Base-by-base conservation (phyloP, 2,113 vertebrate genomes). In the Pleuronectes platessa region DNA sequence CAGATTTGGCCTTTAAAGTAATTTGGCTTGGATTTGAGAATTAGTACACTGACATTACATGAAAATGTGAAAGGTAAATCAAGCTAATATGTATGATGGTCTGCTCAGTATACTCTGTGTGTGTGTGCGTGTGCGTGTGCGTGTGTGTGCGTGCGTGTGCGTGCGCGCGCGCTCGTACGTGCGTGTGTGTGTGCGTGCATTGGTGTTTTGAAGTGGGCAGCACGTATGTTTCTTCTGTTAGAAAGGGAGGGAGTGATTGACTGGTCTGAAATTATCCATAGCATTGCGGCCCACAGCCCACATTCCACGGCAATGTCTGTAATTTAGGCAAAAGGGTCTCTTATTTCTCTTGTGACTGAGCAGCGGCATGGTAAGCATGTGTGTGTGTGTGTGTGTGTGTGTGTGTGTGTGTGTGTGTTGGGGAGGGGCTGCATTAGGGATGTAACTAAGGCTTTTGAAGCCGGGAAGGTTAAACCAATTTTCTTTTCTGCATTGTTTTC, bases 401-500 rank as follows among this genome's bases (percentile, higher is more conserved):
- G 72, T 71, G 55, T 12, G 53, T n/a, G 54, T 26, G 31, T 11
- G 51, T 24, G 54, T 7, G 15, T n/a, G 55, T 2, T 8, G 13
- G 20, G 55, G 23, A 37, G 64, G 59, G 82, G 68, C 51, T 61
- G 74, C 81, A 87, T 92, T 90, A 88, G 75, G 88, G 80, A 86
- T 64, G 84, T 79, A 85, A 72, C 83, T 53, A 77, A 90, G 89
- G 75, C 71, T 35, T 86, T 86, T 71, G 67, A 83, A 78, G 76
- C 85, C 68, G 74, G 76, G 89, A 89, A 90, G 91, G 90, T 90
- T 92, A 91, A 93, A 93, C 84, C 92, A 92, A 91, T 93, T 93
- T 92, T 88, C 89, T 82, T 75, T 81, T 91, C 88, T 67, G 81
- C 82, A 83, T 87, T 92, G 90, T 92, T 93, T 92, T 88, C 62